Evolutionary conservation across 1,140 invertebrate species (phyloP).

Genomic region (Bathynomus jamesi): DNA sequence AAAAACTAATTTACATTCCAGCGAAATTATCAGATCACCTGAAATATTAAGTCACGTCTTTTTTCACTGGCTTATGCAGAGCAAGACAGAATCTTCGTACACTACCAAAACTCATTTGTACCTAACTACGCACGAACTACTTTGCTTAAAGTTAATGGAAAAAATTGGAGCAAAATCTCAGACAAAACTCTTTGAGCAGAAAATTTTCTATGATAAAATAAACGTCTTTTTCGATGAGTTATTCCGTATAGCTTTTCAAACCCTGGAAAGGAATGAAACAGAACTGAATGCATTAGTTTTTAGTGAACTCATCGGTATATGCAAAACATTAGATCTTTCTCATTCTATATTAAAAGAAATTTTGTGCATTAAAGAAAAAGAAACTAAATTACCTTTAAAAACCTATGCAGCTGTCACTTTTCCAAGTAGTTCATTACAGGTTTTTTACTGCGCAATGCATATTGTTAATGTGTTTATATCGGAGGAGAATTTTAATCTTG

Average conservation of each 20-base stretch:
- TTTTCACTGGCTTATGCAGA: background rate
- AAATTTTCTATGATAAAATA: background rate
- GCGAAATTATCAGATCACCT: background rate
- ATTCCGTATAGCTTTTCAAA: background rate
- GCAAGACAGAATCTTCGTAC: background rate
- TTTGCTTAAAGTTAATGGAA: background rate
- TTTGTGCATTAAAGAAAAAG: background rate
- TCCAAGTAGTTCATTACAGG: background rate
- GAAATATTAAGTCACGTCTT: background rate
- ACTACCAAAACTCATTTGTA: background rate
- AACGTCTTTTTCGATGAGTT: background rate
- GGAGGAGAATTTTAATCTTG: background rate
- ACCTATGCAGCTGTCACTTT: background rate
- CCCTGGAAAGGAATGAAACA: background rate
- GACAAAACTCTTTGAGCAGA: background rate
- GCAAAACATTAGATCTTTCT: background rate
- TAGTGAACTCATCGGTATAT: background rate
- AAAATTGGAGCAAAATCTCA: background rate
- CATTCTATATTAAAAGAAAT: background rate
- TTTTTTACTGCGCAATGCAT: background rate
- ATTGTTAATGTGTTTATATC: background rate
- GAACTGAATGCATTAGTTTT: background rate
- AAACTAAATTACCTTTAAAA: background rate
- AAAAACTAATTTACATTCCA: background rate
- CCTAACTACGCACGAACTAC: background rate